phyloP scores from a whole-genome alignment of 1,140 invertebrate genomes.

The Kradibia gibbosae region DNA sequence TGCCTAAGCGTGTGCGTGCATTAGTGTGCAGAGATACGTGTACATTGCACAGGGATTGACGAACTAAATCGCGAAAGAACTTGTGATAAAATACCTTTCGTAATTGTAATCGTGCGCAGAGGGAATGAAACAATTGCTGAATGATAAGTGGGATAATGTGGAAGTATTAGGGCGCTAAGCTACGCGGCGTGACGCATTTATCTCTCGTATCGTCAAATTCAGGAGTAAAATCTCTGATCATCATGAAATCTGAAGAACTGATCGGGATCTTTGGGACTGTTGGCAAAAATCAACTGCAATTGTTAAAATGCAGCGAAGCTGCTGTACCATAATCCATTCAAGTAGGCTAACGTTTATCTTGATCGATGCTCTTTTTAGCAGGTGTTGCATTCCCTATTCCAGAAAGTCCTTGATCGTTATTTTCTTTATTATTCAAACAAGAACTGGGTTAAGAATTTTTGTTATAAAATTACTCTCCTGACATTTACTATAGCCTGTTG shows the following conservation, averaged over 20 bases:
- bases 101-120: too few species aligned
- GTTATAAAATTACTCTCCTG: not conserved
- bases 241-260: too few species aligned
- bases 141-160: not conserved
- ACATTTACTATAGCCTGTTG: not conserved
- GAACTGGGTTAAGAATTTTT: not conserved
- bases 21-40: not conserved
- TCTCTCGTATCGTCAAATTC: constrained; percentile 29
- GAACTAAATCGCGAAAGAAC: not conserved
- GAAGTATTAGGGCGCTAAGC: not conserved
- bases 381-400: too few species aligned
- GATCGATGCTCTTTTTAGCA: too few species aligned
- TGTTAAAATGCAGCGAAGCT: too few species aligned
- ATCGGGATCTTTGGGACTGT: too few species aligned
- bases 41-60: not conserved
- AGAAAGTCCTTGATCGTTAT: not conserved
- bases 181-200: not conserved
- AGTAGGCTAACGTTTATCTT: too few species aligned
- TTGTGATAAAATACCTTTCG: not conserved
- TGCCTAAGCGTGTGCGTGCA: not conserved
- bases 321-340: too few species aligned
- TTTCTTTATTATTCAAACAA: not conserved
- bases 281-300: too few species aligned
- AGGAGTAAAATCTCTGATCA: too few species aligned
- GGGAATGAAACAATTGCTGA: not conserved